Percentiles rank a stretch among this genome's conserved stretches.
Evolutionary conservation across 2,888 invertebrate species (phyloP).

Genomic region (Polyommatus iphigenia): DNA sequence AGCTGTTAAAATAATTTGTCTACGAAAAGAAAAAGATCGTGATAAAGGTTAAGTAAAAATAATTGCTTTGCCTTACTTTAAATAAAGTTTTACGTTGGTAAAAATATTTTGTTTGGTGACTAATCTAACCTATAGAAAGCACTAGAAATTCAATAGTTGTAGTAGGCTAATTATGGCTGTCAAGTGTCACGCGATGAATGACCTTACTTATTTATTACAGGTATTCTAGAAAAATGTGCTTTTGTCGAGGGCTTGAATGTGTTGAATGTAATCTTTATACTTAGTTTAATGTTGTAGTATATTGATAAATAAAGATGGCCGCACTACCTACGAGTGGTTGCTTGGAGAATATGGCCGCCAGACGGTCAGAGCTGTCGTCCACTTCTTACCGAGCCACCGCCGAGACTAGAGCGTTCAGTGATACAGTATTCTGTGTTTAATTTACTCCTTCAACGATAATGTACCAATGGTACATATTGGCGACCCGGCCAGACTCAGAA

Average conservation of each 20-base stretch:
- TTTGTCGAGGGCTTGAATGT: not conserved
- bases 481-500: too few relatives aligned
- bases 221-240: not conserved
- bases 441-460: too few relatives aligned
- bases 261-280: not conserved
- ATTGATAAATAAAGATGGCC: too few relatives aligned
- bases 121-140: conserved; percentile 15
- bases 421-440: too few relatives aligned
- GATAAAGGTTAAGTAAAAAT: not conserved
- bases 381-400: too few relatives aligned
- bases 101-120: conserved; percentile 4
- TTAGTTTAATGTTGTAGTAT: too few relatives aligned
- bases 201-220: conserved; percentile 20
- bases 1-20: not conserved
- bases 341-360: too few relatives aligned
- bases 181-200: conserved; percentile 25
- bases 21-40: not conserved
- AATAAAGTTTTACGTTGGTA: not conserved
- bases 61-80: not conserved
- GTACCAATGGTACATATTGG: too few relatives aligned
- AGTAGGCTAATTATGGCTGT: conserved; percentile 10
- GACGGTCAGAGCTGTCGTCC: too few relatives aligned
- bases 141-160: conserved; percentile 24
- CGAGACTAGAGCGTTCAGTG: too few relatives aligned
- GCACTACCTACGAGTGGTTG: too few relatives aligned